Evolutionary conservation across 2,888 invertebrate genomes (phyloP).

Genomic region (Andrena trimmerana): DNA sequence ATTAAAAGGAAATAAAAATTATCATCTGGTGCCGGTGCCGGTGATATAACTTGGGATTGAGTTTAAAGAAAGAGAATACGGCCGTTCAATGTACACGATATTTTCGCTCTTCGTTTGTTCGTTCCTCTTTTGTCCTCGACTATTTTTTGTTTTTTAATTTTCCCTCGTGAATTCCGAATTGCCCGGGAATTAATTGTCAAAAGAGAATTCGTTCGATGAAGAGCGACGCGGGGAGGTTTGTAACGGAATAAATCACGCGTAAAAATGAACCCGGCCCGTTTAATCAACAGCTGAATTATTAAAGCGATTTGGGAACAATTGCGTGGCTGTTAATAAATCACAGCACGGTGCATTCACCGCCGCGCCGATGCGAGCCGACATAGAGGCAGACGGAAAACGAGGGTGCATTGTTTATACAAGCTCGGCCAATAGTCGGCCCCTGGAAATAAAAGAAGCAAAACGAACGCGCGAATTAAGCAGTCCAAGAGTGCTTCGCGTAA

Average conservation of each 20-base stretch:
- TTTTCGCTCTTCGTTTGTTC: conserved; percentile 6
- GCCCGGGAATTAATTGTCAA: conserved; percentile 48
- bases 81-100: neutral
- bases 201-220: conserved; percentile 54
- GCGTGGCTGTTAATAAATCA: conserved; percentile 82
- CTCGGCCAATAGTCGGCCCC: conserved; percentile 44
- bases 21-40: too few relatives aligned
- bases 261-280: conserved; percentile 81
- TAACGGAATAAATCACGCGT: conserved; percentile 77
- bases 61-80: neutral
- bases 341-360: conserved; percentile 68
- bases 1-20: too few relatives aligned
- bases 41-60: neutral
- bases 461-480: conserved; percentile 47
- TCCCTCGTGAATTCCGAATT: neutral
- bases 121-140: neutral
- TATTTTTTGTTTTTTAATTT: conserved; percentile 6
- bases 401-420: conserved; percentile 55
- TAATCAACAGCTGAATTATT: conserved; percentile 84
- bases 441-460: conserved; percentile 47
- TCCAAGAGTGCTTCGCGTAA: conserved; percentile 25
- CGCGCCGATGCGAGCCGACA: conserved; percentile 58
- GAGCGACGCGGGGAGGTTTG: conserved; percentile 47
- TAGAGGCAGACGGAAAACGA: conserved; percentile 38
- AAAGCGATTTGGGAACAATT: conserved; percentile 81